Conservation (phyloP, 2,888 invertebrate genomes). For the Xestia sexstrigata region DNA sequence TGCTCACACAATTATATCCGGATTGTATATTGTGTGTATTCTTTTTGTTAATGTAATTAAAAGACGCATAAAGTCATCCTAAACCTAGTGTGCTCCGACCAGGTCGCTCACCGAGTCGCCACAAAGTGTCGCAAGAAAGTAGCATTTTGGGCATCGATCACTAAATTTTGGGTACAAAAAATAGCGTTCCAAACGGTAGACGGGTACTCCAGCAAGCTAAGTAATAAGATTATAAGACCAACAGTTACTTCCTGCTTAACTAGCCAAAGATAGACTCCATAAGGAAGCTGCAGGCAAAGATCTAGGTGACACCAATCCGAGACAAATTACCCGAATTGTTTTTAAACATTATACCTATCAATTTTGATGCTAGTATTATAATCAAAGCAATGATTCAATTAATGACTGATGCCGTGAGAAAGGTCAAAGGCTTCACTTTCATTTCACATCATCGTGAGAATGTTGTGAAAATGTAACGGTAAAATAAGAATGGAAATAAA, state of each 20-base stretch:
- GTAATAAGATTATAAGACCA: background rate
- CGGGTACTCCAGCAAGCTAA: background rate
- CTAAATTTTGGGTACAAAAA: no score
- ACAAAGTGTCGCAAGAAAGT: background rate
- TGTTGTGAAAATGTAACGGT: constrained; percentile 15
- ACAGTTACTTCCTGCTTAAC: background rate
- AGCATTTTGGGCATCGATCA: no score
- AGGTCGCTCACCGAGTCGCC: background rate
- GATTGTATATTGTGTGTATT: background rate
- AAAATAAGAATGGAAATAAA: background rate
- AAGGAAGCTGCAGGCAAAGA: background rate
- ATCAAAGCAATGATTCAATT: background rate
- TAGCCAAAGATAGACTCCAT: background rate
- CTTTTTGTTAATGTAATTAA: background rate
- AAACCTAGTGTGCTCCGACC: background rate
- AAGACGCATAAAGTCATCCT: background rate
- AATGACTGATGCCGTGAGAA: constrained; percentile 30
- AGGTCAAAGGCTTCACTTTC: constrained; percentile 38
- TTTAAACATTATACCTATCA: background rate
- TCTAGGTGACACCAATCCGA: constrained; percentile 6
- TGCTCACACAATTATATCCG: no score
- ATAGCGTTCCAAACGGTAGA: background rate
- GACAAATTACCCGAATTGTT: constrained; percentile 1
- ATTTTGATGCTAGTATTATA: constrained; percentile 3
- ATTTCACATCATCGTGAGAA: constrained; percentile 36